Evolutionary conservation across 92 coral and sea anemone species (phyloP).

Genomic region (Galaxea fascicularis): DNA sequence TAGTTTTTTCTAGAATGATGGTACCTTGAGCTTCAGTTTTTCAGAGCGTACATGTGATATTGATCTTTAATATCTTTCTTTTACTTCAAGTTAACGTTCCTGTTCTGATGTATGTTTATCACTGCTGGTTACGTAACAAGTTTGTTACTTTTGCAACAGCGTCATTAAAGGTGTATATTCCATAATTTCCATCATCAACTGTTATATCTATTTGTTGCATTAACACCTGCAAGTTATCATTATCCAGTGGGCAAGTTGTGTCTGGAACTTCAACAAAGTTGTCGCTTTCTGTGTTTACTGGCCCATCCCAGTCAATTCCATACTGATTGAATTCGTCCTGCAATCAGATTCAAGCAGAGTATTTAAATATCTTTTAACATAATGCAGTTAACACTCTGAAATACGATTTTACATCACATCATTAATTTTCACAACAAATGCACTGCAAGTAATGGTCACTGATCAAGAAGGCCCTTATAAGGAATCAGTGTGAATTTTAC

Average conservation of each 20-base stretch:
- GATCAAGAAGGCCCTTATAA: background rate
- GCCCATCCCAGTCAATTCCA: conserved; percentile 75
- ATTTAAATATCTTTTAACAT: background rate
- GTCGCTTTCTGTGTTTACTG: conserved; percentile 60
- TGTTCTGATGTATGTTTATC: too few species aligned
- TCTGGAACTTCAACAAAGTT: conserved; percentile 69
- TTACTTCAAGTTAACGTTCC: too few species aligned
- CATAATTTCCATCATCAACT: conserved; percentile 66
- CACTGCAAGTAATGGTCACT: background rate
- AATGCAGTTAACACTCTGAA: background rate
- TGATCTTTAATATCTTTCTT: too few species aligned
- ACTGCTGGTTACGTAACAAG: too few species aligned
- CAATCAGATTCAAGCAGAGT: conserved; percentile 8
- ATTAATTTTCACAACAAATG: background rate
- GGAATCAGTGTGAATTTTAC: background rate
- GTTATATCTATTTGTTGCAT: conserved; percentile 29
- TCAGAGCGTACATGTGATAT: too few species aligned
- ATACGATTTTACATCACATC: background rate
- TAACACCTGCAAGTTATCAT: conserved; percentile 39
- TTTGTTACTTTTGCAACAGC: conserved; percentile 24
- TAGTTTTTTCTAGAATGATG: too few species aligned
- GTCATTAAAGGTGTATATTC: conserved; percentile 50
- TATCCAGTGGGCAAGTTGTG: conserved; percentile 61
- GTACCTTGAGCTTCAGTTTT: too few species aligned
- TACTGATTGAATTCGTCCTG: conserved; percentile 66